Percentiles rank a stretch among this genome's conserved stretches.
These are phyloP conservation scores for Drosophila nikananu DNA, from an alignment of 1,140 invertebrate genomes.

Conservation along the genomic window DNA sequence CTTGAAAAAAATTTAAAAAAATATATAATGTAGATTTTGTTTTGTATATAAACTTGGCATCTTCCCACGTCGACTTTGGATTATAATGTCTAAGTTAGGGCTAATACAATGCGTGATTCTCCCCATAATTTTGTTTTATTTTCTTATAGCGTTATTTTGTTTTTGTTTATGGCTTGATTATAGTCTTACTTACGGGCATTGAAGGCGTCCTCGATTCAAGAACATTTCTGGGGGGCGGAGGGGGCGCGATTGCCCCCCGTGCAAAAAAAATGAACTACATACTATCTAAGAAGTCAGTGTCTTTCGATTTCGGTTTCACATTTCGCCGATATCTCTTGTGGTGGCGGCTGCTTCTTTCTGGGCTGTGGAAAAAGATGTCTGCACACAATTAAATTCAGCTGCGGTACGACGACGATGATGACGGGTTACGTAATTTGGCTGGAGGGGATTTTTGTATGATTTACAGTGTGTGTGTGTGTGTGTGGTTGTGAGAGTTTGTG, in stretches of 20 bases:
- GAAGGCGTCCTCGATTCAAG: conserved; percentile 71
- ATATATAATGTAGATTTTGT: not conserved
- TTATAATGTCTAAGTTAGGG: conserved; percentile 25
- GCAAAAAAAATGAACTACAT: conserved; percentile 66
- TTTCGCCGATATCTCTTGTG: conserved; percentile 52
- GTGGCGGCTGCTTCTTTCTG: conserved; percentile 55
- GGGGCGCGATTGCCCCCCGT: conserved; percentile 59
- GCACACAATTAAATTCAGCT: conserved; percentile 74
- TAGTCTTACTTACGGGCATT: conserved; percentile 73
- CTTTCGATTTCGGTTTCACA: conserved; percentile 49
- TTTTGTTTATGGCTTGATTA: conserved; percentile 19
- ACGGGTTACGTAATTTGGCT: conserved; percentile 29
- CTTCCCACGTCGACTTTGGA: conserved; percentile 23
- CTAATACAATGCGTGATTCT: conserved; percentile 34
- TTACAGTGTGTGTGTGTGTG: conserved; percentile 12
- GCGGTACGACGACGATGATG: conserved; percentile 30
- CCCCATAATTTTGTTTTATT: conserved; percentile 14
- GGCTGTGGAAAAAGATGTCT: conserved; percentile 79
- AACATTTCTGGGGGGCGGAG: conserved; percentile 70
- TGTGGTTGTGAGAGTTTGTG: conserved; percentile 14
- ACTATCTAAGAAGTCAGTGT: conserved; percentile 62
- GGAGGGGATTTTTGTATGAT: conserved; percentile 19
- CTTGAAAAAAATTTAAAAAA: conserved; percentile 28
- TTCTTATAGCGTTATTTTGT: conserved; percentile 23
- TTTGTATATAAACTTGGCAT: not conserved